Conservation (phyloP, 2,113 vertebrate species). For the Eupsittula cactorum region DNA sequence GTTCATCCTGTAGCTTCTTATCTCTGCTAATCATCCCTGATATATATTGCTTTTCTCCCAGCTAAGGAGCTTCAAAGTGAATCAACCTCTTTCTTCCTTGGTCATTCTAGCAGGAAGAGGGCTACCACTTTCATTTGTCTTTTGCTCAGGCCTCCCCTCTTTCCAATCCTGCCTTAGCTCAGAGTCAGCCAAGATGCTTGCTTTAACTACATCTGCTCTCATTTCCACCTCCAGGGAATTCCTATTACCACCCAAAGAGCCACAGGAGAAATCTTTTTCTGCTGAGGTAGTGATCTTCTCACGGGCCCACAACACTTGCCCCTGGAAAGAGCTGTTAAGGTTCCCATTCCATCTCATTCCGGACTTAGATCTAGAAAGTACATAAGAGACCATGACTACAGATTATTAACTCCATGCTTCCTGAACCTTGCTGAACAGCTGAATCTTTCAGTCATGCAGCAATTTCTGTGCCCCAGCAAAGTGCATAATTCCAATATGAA, state of each 20-base stretch:
- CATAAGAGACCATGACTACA: neutral
- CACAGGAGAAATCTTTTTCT: neutral
- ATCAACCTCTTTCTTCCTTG: neutral
- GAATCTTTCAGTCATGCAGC: neutral
- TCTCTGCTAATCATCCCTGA: neutral
- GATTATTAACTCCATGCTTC: neutral
- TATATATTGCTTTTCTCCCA: neutral
- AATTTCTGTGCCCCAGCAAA: neutral
- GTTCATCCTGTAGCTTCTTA: neutral
- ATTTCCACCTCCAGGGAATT: neutral
- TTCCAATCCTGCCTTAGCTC: neutral
- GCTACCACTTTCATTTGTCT: neutral
- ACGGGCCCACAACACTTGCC: accelerated
- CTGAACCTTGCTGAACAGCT: neutral
- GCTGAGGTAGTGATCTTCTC: neutral
- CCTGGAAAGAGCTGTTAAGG: neutral
- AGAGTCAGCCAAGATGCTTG: neutral
- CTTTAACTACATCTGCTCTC: neutral
- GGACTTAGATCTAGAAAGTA: neutral
- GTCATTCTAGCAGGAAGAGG: neutral
- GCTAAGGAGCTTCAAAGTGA: neutral
- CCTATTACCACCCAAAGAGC: neutral
- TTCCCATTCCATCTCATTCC: neutral
- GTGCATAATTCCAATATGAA: neutral
- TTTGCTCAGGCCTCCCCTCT: neutral